Evolutionary conservation across 1,140 invertebrate genomes (phyloP).

Genomic region (Homarus americanus): DNA sequence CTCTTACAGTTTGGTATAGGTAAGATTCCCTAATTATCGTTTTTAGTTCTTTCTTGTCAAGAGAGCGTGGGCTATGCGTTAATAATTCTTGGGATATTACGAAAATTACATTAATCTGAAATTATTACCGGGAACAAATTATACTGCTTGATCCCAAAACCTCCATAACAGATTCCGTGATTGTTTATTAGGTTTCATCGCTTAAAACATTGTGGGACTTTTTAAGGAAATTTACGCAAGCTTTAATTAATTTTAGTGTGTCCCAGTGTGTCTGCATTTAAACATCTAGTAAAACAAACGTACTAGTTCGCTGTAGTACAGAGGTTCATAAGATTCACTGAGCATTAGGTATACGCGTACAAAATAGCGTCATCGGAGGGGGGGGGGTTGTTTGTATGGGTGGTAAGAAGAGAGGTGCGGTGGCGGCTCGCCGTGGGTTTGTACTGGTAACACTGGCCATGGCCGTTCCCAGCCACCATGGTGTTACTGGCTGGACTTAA

Average conservation of each 20-base stretch:
- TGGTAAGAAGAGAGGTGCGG: no score
- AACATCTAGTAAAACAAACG: no score
- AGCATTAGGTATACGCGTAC: no score
- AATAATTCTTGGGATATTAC: slow-evolving; percentile 23
- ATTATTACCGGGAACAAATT: slow-evolving; percentile 35
- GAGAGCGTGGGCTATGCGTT: not conserved
- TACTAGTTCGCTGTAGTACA: no score
- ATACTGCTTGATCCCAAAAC: slow-evolving; percentile 16
- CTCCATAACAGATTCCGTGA: not conserved
- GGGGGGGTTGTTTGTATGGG: no score
- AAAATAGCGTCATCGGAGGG: no score
- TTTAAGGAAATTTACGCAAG: not conserved
- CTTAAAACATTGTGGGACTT: not conserved
- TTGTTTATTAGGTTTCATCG: not conserved
- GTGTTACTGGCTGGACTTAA: not conserved
- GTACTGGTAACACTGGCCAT: not conserved
- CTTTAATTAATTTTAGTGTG: no score
- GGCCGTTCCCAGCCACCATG: not conserved
- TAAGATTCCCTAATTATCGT: not conserved
- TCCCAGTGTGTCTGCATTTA: no score
- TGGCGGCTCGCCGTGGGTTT: no score
- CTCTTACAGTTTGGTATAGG: not conserved
- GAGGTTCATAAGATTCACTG: no score
- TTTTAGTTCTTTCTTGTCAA: not conserved
- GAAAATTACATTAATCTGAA: slow-evolving; percentile 41